phyloP scores from a whole-genome alignment of 2,113 vertebrate genomes.

The Python bivittatus region DNA sequence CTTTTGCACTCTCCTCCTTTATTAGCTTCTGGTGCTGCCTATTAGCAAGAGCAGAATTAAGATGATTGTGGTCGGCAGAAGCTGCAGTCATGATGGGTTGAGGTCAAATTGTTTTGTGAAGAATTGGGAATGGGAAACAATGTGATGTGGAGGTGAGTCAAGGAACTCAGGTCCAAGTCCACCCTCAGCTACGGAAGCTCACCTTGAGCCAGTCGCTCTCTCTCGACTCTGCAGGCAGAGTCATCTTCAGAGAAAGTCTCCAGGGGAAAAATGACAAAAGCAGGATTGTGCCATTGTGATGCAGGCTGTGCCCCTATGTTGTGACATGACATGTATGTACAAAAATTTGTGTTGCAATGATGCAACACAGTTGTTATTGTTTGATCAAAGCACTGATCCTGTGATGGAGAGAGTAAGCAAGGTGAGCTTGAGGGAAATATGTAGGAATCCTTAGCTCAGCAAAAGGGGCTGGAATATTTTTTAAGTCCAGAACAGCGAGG shows the following conservation, averaged over 20 bases:
- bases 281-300: background rate
- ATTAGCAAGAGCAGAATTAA: background rate
- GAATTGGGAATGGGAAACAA: background rate
- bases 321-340: background rate
- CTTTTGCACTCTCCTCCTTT: background rate
- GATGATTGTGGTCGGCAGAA: background rate
- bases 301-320: background rate
- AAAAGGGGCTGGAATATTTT: background rate
- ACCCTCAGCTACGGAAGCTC: background rate
- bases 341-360: background rate
- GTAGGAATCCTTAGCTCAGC: background rate
- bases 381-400: background rate
- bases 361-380: background rate
- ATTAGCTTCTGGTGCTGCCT: background rate
- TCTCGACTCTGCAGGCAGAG: background rate
- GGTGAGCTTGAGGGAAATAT: background rate
- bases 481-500: background rate
- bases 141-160: background rate
- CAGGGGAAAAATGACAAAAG: background rate
- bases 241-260: background rate
- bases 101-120: background rate
- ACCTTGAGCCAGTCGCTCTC: background rate
- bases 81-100: background rate
- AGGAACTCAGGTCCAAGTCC: background rate
- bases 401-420: background rate